Conservation (phyloP, 1,140 invertebrate genomes). For the Solenopsis fugax region DNA sequence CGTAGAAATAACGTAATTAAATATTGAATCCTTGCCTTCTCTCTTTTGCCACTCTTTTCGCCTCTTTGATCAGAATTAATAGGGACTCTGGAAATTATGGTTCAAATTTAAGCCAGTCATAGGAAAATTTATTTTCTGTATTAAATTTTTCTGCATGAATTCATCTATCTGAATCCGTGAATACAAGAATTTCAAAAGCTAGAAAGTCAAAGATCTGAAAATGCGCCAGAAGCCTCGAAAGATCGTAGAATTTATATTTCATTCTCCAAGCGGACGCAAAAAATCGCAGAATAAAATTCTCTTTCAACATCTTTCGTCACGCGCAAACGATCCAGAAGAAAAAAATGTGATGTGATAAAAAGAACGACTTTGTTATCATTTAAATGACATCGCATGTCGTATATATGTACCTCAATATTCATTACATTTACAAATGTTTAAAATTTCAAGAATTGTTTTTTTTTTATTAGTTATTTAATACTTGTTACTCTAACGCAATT, state of each 20-base stretch:
- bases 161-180: neutral
- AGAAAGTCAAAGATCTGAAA: neutral
- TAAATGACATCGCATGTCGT: neutral
- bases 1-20: neutral
- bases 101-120: neutral
- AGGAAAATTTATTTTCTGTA: neutral
- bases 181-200: neutral
- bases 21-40: neutral
- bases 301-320: neutral
- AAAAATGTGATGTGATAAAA: neutral
- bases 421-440: neutral
- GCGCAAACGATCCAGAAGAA: neutral
- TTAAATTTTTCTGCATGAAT: neutral
- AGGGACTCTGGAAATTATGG: neutral
- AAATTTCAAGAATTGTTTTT: neutral
- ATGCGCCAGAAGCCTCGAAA: neutral
- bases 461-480: neutral
- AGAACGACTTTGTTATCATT: neutral
- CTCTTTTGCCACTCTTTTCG: too few species aligned
- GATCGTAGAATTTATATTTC: conserved; percentile 7
- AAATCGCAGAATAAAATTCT: conserved; percentile 21
- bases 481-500: neutral
- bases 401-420: neutral
- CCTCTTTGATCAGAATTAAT: conserved; percentile 1
- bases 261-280: neutral